Evolutionary conservation across 92 coral and sea anemone species (phyloP).

Genomic region (Siderastrea siderea): DNA sequence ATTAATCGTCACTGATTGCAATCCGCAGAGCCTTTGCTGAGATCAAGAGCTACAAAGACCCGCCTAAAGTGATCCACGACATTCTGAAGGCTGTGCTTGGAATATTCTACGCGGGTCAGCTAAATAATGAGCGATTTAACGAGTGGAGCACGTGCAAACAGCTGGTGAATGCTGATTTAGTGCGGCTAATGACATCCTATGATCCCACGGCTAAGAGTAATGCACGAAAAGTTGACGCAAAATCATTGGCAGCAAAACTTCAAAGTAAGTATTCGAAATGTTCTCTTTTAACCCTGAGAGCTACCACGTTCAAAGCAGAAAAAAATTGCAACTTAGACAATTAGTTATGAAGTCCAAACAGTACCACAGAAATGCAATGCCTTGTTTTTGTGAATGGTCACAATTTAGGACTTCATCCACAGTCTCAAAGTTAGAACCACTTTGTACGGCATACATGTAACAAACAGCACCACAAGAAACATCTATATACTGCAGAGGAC

Average conservation of each 20-base stretch:
- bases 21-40: conserved; percentile 94
- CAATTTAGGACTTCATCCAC: too few species aligned
- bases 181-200: conserved; percentile 85
- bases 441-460: too few species aligned
- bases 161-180: conserved; percentile 88
- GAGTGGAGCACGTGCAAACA: conserved; percentile 95
- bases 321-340: too few species aligned
- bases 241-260: conserved; percentile 79
- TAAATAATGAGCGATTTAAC: conserved; percentile 76
- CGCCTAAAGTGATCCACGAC: conserved; percentile 97
- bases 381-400: too few species aligned
- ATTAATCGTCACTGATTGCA: neutral
- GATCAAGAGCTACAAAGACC: conserved; percentile 98
- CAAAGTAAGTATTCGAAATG: conserved; percentile 70
- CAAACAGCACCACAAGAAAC: too few species aligned
- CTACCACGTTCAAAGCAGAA: too few species aligned
- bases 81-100: conserved; percentile 95
- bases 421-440: too few species aligned
- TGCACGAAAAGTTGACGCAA: conserved; percentile 83
- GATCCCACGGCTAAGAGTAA: conserved; percentile 91
- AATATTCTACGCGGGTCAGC: conserved; percentile 72
- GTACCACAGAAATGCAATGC: too few species aligned
- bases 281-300: neutral
- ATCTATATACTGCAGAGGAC: too few species aligned
- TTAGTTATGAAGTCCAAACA: too few species aligned